phyloP scores from a whole-genome alignment of 2,113 vertebrate genomes.

The Heterochromis multidens region DNA sequence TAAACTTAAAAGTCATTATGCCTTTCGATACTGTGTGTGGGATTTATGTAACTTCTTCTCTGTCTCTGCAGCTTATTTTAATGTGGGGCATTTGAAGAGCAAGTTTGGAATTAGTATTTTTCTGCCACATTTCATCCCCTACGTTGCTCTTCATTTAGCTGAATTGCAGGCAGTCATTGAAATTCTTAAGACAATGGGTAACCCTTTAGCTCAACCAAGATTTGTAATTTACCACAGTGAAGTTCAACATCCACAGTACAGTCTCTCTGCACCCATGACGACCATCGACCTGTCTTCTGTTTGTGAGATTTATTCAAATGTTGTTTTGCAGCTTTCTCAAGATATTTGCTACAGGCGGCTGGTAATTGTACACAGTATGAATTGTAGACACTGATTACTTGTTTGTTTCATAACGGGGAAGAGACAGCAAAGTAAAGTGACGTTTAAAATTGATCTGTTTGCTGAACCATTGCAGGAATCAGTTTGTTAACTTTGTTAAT shows the following conservation, averaged over 20 bases:
- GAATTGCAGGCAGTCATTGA: constrained; percentile 44
- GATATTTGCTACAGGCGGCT: constrained; percentile 29
- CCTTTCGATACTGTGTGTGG: not conserved
- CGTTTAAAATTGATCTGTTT: constrained; percentile 63
- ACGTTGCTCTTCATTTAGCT: constrained; percentile 58
- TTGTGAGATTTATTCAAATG: constrained; percentile 50
- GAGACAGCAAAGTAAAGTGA: constrained; percentile 52
- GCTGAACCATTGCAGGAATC: constrained; percentile 45
- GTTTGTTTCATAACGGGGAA: constrained; percentile 53
- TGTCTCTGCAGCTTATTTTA: not conserved
- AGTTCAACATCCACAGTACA: constrained; percentile 45
- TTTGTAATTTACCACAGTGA: constrained; percentile 45
- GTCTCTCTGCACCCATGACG: not conserved
- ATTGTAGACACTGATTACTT: constrained; percentile 58
- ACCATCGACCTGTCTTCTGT: constrained; percentile 22
- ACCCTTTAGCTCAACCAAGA: constrained; percentile 41
- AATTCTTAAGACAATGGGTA: constrained; percentile 58
- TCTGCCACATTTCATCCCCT: not conserved
- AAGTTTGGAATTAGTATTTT: constrained; percentile 39
- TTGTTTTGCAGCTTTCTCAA: constrained; percentile 36
- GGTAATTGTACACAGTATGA: constrained; percentile 33
- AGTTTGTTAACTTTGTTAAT: constrained; percentile 1
- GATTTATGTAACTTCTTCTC: not conserved
- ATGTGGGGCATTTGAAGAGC: constrained; percentile 25
- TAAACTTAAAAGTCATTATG: not conserved